Percentiles rank a stretch among this genome's conserved stretches.
Conservation (phyloP, 2,888 invertebrate species). For the Neoitamus cyanurus region DNA sequence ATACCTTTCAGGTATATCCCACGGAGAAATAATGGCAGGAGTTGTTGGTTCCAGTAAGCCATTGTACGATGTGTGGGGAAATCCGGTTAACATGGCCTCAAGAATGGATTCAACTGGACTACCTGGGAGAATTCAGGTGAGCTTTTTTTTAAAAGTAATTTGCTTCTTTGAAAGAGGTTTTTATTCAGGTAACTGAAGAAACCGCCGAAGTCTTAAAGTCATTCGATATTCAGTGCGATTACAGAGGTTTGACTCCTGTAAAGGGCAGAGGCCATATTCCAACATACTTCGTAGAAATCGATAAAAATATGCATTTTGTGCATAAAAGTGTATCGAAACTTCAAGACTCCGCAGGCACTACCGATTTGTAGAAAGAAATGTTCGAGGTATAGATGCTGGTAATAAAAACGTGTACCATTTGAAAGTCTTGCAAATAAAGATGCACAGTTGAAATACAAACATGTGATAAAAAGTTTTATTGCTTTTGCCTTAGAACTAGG, state of each 20-base stretch:
- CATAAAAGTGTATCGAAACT: background rate
- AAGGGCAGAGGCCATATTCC: conserved; percentile 77
- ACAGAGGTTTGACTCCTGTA: conserved; percentile 76
- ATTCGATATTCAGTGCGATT: conserved; percentile 76
- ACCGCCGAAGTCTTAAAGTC: conserved; percentile 77
- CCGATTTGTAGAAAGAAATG: background rate
- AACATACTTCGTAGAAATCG: conserved; percentile 79
- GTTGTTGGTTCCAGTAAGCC: conserved; percentile 95
- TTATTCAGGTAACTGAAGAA: conserved; percentile 73
- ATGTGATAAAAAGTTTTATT: background rate
- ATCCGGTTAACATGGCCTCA: conserved; percentile 96
- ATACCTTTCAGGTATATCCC: conserved; percentile 73
- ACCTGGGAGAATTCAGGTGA: conserved; percentile 80
- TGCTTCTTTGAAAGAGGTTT: background rate
- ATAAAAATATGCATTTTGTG: conserved; percentile 71
- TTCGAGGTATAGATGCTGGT: no score
- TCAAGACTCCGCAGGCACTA: background rate
- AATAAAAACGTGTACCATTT: no score
- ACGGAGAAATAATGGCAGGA: conserved; percentile 92
- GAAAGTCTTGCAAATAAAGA: background rate
- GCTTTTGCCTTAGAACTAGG: background rate
- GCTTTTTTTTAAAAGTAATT: background rate
- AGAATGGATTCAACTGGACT: conserved; percentile 94
- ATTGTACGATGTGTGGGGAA: conserved; percentile 96
- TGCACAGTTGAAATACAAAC: background rate